phyloP scores from a whole-genome alignment of 2,797 vertebrate species.

The Notoglanidium macrostoma region DNA sequence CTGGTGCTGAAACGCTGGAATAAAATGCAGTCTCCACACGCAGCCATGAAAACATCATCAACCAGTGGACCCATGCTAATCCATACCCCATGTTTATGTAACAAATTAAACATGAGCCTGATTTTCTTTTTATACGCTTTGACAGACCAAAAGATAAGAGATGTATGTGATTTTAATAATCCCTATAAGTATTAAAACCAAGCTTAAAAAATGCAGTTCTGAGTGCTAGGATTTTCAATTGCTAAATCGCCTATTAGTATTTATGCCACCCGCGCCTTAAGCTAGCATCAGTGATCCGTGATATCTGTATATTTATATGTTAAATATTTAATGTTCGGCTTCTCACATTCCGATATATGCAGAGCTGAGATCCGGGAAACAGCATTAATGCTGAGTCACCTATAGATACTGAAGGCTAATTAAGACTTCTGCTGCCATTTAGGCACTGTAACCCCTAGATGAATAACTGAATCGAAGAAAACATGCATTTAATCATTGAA shows the following conservation, averaged over 20 bases:
- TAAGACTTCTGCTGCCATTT: neutral
- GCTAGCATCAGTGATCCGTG: neutral
- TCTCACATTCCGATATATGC: neutral
- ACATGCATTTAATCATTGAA: neutral
- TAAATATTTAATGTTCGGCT: conserved; percentile 19
- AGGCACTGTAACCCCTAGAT: neutral
- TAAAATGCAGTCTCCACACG: conserved; percentile 5
- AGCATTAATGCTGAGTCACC: neutral
- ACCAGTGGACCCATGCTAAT: conserved; percentile 23
- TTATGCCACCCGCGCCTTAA: conserved; percentile 17
- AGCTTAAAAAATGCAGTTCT: conserved; percentile 25
- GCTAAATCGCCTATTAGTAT: conserved; percentile 41
- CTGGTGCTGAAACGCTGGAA: neutral
- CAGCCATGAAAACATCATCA: neutral
- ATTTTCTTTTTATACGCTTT: neutral
- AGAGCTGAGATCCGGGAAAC: neutral
- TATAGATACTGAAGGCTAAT: neutral
- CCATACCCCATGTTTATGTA: neutral
- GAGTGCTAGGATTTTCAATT: neutral
- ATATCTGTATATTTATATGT: neutral
- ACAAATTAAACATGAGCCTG: neutral
- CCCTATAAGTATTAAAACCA: conserved; percentile 30
- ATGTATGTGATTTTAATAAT: conserved; percentile 27
- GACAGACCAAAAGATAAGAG: conserved; percentile 22
- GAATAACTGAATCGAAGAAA: neutral